Evolutionary conservation across 2,888 invertebrate genomes (phyloP).

Genomic region (Pandemis cinnamomeana): DNA sequence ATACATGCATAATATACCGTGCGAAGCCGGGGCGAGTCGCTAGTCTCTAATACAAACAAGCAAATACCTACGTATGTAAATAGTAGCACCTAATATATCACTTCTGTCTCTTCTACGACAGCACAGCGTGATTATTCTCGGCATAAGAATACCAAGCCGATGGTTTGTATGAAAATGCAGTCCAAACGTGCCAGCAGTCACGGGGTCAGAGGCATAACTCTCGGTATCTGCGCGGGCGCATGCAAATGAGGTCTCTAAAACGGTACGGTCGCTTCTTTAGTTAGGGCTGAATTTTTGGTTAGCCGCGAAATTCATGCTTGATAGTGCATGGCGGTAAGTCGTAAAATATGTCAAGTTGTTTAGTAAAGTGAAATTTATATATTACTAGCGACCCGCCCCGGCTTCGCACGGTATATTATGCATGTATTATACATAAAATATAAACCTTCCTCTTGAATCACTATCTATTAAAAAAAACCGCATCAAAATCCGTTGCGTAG

Average conservation of each 20-base stretch:
- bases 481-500: no score
- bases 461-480: no score
- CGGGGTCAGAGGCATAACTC: conserved; percentile 40
- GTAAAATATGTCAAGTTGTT: neutral
- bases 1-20: no score
- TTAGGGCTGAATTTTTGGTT: neutral
- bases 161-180: conserved; percentile 33
- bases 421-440: no score
- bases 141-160: conserved; percentile 13
- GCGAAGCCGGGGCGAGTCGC: no score
- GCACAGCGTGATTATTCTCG: neutral
- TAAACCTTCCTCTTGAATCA: no score
- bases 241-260: conserved; percentile 40
- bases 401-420: no score
- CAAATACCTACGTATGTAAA: no score
- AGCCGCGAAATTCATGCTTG: no score
- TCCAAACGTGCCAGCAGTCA: conserved; percentile 37
- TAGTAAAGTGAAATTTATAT: no score
- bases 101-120: neutral
- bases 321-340: neutral
- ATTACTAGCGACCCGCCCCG: no score
- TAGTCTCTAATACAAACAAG: no score
- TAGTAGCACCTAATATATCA: neutral
- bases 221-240: conserved; percentile 26
- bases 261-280: conserved; percentile 33